Percentiles rank a stretch among this genome's conserved stretches.
Evolutionary conservation across 2,797 vertebrate genomes (phyloP).

Genomic region (Geotrypetes seraphini): DNA sequence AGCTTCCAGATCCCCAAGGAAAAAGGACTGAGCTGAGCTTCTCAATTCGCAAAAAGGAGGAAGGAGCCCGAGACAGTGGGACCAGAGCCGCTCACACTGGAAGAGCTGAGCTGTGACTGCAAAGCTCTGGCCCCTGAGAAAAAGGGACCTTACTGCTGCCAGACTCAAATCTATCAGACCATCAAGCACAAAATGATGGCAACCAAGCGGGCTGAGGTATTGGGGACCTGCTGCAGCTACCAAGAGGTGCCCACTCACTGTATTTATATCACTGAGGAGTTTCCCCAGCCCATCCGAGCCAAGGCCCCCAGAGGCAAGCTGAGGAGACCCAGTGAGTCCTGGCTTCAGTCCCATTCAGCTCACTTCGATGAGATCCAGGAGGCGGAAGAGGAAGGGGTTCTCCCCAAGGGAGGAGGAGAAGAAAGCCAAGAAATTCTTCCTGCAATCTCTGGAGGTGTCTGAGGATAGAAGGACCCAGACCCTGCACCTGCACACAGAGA

Average conservation of each 20-base stretch:
- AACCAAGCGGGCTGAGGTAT: constrained; percentile 63
- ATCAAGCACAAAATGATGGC: constrained; percentile 70
- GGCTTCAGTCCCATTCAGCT: constrained; percentile 95
- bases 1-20: too few species aligned
- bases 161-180: too few species aligned
- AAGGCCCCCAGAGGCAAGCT: constrained; percentile 61
- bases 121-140: background rate
- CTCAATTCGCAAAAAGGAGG: background rate
- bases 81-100: background rate
- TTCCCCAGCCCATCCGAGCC: constrained; percentile 73
- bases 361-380: constrained; percentile 95
- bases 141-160: too few species aligned
- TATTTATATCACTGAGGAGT: constrained; percentile 76
- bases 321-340: constrained; percentile 72
- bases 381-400: constrained; percentile 90
- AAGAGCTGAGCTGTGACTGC: background rate
- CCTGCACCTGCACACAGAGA: constrained; percentile 49
- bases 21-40: too few species aligned
- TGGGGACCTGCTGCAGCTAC: constrained; percentile 68
- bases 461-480: constrained; percentile 83
- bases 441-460: constrained; percentile 92
- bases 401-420: constrained; percentile 91
- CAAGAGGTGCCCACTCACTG: constrained; percentile 74
- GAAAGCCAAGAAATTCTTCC: constrained; percentile 81
- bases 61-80: background rate